phyloP scores from a whole-genome alignment of 2,888 invertebrate genomes.

The Cybosia mesomella region DNA sequence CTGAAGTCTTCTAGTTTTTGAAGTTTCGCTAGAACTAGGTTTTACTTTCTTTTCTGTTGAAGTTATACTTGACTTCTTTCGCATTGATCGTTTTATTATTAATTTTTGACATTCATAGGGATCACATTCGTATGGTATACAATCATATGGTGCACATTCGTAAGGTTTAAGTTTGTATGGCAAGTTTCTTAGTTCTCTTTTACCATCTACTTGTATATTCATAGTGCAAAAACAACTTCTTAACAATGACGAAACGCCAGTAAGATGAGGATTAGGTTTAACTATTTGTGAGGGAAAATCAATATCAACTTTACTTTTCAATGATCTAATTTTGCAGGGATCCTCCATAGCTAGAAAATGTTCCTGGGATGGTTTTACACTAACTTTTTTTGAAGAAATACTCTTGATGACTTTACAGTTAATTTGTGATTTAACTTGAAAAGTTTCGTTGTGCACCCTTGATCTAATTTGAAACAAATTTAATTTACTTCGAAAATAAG shows the following conservation, averaged over 20 bases:
- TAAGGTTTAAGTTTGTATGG: conserved; percentile 44
- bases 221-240: conserved; percentile 54
- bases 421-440: conserved; percentile 34
- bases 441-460: conserved; percentile 15
- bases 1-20: background rate
- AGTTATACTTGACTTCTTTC: conserved; percentile 46
- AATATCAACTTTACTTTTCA: conserved; percentile 12
- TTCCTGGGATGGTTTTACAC: conserved; percentile 15
- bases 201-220: conserved; percentile 55
- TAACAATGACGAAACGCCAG: conserved; percentile 39
- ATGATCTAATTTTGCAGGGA: conserved; percentile 11
- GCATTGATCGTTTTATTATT: conserved; percentile 54
- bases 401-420: conserved; percentile 18
- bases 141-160: conserved; percentile 58
- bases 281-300: conserved; percentile 2
- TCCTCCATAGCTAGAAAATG: conserved; percentile 4
- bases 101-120: conserved; percentile 55
- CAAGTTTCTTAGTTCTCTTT: conserved; percentile 18
- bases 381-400: conserved; percentile 10
- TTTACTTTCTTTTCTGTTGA: conserved; percentile 36
- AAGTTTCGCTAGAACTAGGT: conserved; percentile 20
- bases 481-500: conserved; percentile 11
- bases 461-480: conserved; percentile 9
- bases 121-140: conserved; percentile 54
- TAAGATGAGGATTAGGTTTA: conserved; percentile 19